Evolutionary conservation across 2,888 invertebrate genomes (phyloP).

Genomic region (Drosophila nr. perissopoda): DNA sequence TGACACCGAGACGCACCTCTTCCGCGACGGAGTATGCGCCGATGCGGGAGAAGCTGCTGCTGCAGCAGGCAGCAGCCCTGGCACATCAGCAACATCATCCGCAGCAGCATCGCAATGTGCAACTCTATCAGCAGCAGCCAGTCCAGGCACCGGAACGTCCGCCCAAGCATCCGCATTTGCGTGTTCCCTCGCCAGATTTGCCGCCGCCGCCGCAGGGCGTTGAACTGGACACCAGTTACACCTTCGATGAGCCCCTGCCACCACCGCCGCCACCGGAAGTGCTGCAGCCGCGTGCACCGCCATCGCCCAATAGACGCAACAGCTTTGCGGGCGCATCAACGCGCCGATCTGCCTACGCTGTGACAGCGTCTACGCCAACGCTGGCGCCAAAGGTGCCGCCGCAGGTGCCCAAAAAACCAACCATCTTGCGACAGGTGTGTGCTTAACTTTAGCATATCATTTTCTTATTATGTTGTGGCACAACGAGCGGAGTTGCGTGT

Average conservation of each 20-base stretch:
- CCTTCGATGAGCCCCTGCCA: slow-evolving; percentile 84
- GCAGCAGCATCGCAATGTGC: slow-evolving; percentile 72
- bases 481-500: neutral
- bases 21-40: slow-evolving; percentile 89
- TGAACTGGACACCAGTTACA: slow-evolving; percentile 77
- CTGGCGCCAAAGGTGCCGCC: slow-evolving; percentile 83
- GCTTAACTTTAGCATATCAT: slow-evolving; percentile 19
- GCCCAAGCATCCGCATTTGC: slow-evolving; percentile 90
- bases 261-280: slow-evolving; percentile 85
- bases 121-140: slow-evolving; percentile 65
- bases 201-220: slow-evolving; percentile 84
- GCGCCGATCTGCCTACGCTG: slow-evolving; percentile 72
- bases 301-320: slow-evolving; percentile 84
- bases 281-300: slow-evolving; percentile 77
- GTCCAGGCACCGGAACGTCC: slow-evolving; percentile 88
- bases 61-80: slow-evolving; percentile 82
- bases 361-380: slow-evolving; percentile 51
- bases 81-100: slow-evolving; percentile 83
- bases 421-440: slow-evolving; percentile 80
- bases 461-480: neutral
- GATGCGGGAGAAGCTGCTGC: slow-evolving; percentile 82
- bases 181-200: slow-evolving; percentile 85
- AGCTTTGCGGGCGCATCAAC: slow-evolving; percentile 85
- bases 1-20: slow-evolving; percentile 86
- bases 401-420: slow-evolving; percentile 83